phyloP scores from a whole-genome alignment of 2,797 vertebrate genomes.

The Spinus olivaceus region DNA sequence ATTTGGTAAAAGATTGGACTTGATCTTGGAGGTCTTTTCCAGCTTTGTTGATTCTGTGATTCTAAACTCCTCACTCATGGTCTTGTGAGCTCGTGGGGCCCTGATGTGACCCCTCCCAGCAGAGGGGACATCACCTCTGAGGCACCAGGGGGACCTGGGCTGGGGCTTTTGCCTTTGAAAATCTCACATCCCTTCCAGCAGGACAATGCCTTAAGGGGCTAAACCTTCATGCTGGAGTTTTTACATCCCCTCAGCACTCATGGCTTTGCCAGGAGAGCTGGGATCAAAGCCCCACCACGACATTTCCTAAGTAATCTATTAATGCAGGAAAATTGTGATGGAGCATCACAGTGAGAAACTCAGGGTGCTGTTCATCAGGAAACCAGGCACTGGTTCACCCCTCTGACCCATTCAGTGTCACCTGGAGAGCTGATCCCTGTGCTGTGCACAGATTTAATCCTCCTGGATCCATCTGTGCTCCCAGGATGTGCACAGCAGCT shows the following conservation, averaged over 20 bases:
- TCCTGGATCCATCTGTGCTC: neutral
- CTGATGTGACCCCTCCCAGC: neutral
- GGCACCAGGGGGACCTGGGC: fast-evolving
- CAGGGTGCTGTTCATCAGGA: neutral
- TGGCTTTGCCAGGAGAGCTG: neutral
- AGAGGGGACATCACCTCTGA: neutral
- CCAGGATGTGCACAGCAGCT: neutral
- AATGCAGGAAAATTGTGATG: neutral
- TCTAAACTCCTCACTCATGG: neutral
- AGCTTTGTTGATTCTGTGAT: neutral
- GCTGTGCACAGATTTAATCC: neutral
- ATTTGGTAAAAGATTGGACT: neutral
- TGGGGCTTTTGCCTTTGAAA: neutral
- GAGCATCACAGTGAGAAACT: fast-evolving
- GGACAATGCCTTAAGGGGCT: neutral
- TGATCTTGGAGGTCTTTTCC: too few species aligned
- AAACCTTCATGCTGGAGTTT: neutral
- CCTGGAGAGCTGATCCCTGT: neutral
- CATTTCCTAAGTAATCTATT: neutral
- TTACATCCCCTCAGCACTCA: neutral
- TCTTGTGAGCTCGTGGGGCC: neutral
- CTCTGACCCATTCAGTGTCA: neutral
- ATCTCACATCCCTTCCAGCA: fast-evolving
- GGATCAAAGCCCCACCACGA: neutral
- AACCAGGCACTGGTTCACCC: neutral